phyloP scores from a whole-genome alignment of 2,113 vertebrate genomes.

The Myrmecophaga tridactyla region DNA sequence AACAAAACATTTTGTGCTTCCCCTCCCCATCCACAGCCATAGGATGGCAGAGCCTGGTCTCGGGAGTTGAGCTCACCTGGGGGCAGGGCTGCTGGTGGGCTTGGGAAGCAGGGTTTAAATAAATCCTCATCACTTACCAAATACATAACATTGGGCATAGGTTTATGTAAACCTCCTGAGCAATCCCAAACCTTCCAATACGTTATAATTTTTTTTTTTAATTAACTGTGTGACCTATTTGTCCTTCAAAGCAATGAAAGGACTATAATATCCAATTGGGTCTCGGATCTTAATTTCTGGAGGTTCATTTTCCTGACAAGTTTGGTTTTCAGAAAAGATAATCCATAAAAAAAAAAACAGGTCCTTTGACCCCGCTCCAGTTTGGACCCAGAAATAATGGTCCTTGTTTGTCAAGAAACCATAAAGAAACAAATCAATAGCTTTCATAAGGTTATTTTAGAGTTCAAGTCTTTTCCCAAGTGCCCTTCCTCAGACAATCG shows the following conservation, averaged over 20 bases:
- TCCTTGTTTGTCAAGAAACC: conserved; percentile 66
- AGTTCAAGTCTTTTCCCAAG: conserved; percentile 66
- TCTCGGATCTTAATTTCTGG: neutral
- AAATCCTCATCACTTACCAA: neutral
- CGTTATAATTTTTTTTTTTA: neutral
- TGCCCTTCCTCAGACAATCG: conserved; percentile 57
- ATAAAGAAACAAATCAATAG: conserved; percentile 72
- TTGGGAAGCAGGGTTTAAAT: neutral
- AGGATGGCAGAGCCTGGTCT: neutral
- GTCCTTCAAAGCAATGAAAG: conserved; percentile 50
- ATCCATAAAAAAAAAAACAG: conserved; percentile 65
- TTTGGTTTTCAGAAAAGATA: conserved; percentile 55
- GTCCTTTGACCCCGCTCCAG: conserved; percentile 66
- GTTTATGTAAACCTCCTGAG: neutral
- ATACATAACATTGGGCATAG: neutral
- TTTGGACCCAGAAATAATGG: conserved; percentile 61
- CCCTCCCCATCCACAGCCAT: neutral
- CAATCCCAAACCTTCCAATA: neutral
- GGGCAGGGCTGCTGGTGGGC: fast-evolving
- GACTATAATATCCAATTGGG: neutral
- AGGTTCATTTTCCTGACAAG: conserved; percentile 58
- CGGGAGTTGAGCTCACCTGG: neutral
- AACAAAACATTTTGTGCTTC: neutral
- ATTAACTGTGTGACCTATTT: neutral
- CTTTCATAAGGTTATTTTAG: conserved; percentile 72